Conservation (phyloP, 2,113 vertebrate species). For the Tychaedon coryphoeus region DNA sequence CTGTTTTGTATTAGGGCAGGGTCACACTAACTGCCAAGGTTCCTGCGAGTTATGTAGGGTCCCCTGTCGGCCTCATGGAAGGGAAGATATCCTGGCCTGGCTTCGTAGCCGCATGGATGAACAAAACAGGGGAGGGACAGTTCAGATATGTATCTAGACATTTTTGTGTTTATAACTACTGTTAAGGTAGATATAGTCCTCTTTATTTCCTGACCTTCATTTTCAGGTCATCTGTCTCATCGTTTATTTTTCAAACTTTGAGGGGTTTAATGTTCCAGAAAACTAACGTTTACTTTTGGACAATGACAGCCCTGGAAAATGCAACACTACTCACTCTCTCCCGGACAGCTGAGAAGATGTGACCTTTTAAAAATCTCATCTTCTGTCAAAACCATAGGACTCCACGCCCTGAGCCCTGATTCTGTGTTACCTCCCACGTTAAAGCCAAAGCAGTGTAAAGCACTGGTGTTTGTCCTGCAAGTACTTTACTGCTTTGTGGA, state of each 20-base stretch:
- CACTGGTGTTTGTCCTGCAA: not conserved
- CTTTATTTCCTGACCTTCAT: not conserved
- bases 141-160: not conserved
- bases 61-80: not conserved
- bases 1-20: constrained; percentile 16
- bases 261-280: not conserved
- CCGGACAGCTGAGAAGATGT: not conserved
- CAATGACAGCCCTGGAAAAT: not conserved
- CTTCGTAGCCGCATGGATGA: not conserved
- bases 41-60: not conserved
- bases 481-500: not conserved
- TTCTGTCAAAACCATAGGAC: not conserved
- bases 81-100: not conserved
- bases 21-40: not conserved
- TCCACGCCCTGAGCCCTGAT: not conserved
- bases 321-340: not conserved
- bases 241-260: not conserved
- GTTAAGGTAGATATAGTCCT: not conserved
- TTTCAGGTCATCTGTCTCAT: not conserved
- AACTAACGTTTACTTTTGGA: not conserved
- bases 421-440: not conserved
- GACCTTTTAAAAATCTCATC: not conserved
- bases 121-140: not conserved
- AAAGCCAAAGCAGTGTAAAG: not conserved
- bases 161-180: not conserved